Conservation (phyloP, 1,140 invertebrate species). For the Trichogramma pretiosum region DNA sequence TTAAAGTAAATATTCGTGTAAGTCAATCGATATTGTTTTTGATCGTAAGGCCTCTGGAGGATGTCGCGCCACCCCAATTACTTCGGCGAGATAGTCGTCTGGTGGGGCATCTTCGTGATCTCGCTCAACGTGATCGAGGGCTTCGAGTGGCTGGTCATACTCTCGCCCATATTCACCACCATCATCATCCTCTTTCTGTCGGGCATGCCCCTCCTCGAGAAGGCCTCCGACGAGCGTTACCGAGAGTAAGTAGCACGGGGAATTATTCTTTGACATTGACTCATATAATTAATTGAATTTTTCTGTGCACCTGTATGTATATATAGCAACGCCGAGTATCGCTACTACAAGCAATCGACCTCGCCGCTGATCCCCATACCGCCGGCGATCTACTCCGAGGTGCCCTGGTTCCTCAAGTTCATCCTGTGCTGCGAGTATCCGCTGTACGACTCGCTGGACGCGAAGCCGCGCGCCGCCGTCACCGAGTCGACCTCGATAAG, state of each 20-base stretch:
- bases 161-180: constrained; percentile 82
- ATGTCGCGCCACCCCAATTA: constrained; percentile 90
- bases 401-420: constrained; percentile 73
- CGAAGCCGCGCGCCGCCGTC: constrained; percentile 55
- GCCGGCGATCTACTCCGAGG: constrained; percentile 70
- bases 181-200: constrained; percentile 82
- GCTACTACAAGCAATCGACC: constrained; percentile 76
- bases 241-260: constrained; percentile 70
- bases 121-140: constrained; percentile 76
- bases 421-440: constrained; percentile 80
- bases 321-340: constrained; percentile 70
- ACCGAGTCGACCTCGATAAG: constrained; percentile 67
- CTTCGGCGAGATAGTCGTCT: constrained; percentile 87
- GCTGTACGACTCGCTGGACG: constrained; percentile 67
- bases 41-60: constrained; percentile 67
- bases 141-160: constrained; percentile 71
- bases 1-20: neutral
- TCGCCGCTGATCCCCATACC: constrained; percentile 82
- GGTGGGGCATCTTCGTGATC: constrained; percentile 90
- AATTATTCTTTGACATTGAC: no score
- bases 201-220: constrained; percentile 76
- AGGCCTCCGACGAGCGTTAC: constrained; percentile 78
- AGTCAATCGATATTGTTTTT: constrained; percentile 22
- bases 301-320: constrained; percentile 18
- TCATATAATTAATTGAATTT: no score